Conservation (phyloP, 2,113 vertebrate species). For the Potamarius usumacintae region DNA sequence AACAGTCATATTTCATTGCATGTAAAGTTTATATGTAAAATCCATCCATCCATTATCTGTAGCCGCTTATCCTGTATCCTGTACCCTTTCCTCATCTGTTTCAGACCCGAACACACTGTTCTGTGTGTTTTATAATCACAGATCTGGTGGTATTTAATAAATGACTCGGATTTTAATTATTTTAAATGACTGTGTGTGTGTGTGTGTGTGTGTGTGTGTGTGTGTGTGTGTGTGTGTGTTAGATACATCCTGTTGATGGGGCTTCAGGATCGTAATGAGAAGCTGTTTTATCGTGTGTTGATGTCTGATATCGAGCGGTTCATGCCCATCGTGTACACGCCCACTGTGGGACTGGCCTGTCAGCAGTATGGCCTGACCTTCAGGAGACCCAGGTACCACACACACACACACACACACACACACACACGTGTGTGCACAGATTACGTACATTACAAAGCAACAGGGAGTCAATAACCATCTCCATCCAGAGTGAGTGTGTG, state of each 20-base stretch:
- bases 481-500: no score
- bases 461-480: background rate
- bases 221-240: slow-evolving; percentile 37
- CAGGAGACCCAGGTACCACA: slow-evolving; percentile 86
- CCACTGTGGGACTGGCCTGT: slow-evolving; percentile 93
- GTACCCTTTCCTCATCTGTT: no score
- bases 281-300: slow-evolving; percentile 92
- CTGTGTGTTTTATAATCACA: background rate
- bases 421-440: background rate
- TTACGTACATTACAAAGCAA: background rate
- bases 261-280: slow-evolving; percentile 94
- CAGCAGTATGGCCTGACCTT: slow-evolving; percentile 91
- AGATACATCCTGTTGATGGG: slow-evolving; percentile 95
- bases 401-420: background rate
- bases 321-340: slow-evolving; percentile 98
- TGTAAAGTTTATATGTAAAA: no score
- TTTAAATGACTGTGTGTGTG: background rate
- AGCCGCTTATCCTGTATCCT: no score
- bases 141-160: background rate
- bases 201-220: background rate
- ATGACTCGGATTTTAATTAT: background rate
- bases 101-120: no score
- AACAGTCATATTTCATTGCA: no score
- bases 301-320: slow-evolving; percentile 88
- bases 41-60: no score